phyloP scores from a whole-genome alignment of 2,797 vertebrate genomes.

The Pangasius larnaudii region DNA sequence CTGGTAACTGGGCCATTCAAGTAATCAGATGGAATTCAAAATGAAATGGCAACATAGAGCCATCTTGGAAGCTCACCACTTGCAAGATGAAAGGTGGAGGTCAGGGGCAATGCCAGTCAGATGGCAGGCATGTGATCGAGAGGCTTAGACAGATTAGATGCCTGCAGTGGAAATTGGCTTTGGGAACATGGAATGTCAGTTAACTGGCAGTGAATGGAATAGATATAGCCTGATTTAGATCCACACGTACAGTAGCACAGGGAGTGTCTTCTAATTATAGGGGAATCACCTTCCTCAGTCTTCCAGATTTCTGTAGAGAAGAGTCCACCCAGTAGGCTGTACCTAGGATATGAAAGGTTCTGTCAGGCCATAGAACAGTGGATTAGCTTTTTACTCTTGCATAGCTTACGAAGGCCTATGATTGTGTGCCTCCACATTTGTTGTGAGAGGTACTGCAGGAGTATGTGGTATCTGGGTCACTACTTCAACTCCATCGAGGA shows the following conservation, averaged over 20 bases:
- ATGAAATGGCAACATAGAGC: not conserved
- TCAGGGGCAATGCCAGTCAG: not conserved
- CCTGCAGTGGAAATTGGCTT: not conserved
- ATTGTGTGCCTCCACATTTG: not conserved
- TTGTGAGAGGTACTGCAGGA: not conserved
- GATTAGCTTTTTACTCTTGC: not conserved
- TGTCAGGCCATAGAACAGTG: not conserved
- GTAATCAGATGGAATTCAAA: not conserved
- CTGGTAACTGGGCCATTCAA: not conserved
- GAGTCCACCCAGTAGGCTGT: not conserved
- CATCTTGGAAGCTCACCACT: not conserved
- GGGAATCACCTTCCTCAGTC: not conserved
- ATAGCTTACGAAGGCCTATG: not conserved
- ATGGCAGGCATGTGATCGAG: not conserved
- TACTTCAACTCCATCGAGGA: not conserved
- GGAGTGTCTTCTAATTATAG: not conserved
- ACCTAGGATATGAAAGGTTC: not conserved
- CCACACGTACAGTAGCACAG: not conserved
- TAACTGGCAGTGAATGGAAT: not conserved
- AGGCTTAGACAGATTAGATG: not conserved
- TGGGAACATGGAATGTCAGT: not conserved
- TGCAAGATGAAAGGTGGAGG: not conserved
- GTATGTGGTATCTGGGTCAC: not conserved
- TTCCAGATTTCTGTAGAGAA: not conserved
- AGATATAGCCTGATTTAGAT: not conserved